Conservation (phyloP, 2,888 invertebrate species). For the Lasiommata megera region DNA sequence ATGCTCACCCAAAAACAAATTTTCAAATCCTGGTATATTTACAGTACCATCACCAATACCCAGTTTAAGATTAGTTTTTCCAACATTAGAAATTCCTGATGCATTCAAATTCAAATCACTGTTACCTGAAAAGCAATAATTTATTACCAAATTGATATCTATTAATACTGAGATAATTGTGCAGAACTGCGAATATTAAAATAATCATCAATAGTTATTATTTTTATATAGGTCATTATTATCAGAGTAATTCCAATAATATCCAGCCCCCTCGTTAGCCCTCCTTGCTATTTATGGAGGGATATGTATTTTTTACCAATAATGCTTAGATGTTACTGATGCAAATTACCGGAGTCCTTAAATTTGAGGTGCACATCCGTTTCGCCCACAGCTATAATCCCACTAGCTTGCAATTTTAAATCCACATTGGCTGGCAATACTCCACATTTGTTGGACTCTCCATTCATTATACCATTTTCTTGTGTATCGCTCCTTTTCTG, state of each 20-base stretch:
- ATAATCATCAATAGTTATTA: too few species aligned
- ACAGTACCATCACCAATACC: slow-evolving; percentile 47
- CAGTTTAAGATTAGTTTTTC: slow-evolving; percentile 52
- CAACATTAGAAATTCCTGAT: slow-evolving; percentile 64
- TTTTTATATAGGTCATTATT: too few species aligned
- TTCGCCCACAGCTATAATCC: slow-evolving; percentile 58
- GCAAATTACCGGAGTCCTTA: slow-evolving; percentile 48
- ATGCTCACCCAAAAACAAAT: slow-evolving; percentile 54
- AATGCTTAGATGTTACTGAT: too few species aligned
- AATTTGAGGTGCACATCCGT: slow-evolving; percentile 50
- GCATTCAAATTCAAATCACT: slow-evolving; percentile 53
- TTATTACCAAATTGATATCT: neutral
- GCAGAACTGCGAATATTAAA: too few species aligned
- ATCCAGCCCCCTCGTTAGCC: too few species aligned
- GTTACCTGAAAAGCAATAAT: slow-evolving; percentile 44
- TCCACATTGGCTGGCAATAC: slow-evolving; percentile 45
- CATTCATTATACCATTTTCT: slow-evolving; percentile 24
- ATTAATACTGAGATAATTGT: too few species aligned
- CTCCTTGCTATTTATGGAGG: too few species aligned
- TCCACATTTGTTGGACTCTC: slow-evolving; percentile 39
- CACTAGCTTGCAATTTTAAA: slow-evolving; percentile 50
- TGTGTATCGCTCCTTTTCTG: slow-evolving; percentile 44
- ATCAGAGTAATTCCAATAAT: too few species aligned
- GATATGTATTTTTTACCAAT: too few species aligned
- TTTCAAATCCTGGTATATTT: slow-evolving; percentile 52